phyloP scores from a whole-genome alignment of 2,888 invertebrate species.

The Ornithoptera alexandrae region DNA sequence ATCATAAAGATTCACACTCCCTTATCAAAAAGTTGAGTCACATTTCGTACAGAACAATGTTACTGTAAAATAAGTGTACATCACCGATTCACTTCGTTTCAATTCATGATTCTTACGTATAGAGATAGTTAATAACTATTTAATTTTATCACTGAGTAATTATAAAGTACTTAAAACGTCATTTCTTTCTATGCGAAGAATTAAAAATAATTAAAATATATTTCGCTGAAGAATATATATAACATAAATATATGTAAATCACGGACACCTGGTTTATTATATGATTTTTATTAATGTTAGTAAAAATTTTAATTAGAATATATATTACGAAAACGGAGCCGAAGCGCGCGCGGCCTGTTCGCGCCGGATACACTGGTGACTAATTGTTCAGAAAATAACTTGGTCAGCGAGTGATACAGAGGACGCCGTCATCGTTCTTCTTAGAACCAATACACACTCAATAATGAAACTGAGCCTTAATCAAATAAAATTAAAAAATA shows the following conservation, averaged over 20 bases:
- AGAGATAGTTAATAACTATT: slow-evolving; percentile 10
- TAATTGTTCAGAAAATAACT: slow-evolving; percentile 79
- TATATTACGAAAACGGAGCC: slow-evolving; percentile 30
- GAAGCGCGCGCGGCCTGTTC: slow-evolving; percentile 49
- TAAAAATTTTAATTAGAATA: neutral
- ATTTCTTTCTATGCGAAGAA: neutral
- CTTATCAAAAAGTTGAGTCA: slow-evolving; percentile 24
- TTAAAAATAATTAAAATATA: neutral
- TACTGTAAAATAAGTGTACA: slow-evolving; percentile 3
- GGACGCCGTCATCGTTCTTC: slow-evolving; percentile 69
- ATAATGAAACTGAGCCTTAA: slow-evolving; percentile 32
- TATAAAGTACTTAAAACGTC: slow-evolving; percentile 13
- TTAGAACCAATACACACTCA: slow-evolving; percentile 64
- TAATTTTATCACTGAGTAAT: slow-evolving; percentile 8
- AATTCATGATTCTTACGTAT: neutral
- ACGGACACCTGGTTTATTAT: neutral
- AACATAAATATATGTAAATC: neutral
- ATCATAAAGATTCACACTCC: slow-evolving; percentile 18
- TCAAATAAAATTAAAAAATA: neutral
- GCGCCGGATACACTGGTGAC: slow-evolving; percentile 78
- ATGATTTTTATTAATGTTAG: neutral
- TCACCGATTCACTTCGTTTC: slow-evolving; percentile 7
- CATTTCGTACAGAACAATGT: slow-evolving; percentile 10
- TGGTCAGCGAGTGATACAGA: slow-evolving; percentile 74
- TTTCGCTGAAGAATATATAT: neutral